Conservation (phyloP, 2,888 invertebrate species). For the Cordilura impudica region DNA sequence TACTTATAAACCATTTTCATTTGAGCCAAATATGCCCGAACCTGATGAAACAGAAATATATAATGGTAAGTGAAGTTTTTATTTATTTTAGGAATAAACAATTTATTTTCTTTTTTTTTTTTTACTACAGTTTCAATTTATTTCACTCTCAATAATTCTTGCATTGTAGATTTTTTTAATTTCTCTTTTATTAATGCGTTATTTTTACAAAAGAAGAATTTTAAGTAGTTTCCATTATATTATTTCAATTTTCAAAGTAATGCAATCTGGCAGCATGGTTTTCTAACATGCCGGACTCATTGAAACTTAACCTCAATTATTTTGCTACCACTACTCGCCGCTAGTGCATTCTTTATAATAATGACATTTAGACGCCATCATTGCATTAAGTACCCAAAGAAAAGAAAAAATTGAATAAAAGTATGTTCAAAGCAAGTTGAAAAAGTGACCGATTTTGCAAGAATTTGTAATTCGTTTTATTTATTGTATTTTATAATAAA, state of each 20-base stretch:
- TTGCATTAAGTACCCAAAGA: slow-evolving; percentile 26
- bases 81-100: too few species aligned
- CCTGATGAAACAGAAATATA: slow-evolving; percentile 72
- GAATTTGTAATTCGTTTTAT: neutral
- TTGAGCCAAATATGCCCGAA: slow-evolving; percentile 73
- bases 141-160: neutral
- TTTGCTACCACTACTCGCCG: slow-evolving; percentile 20
- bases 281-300: neutral
- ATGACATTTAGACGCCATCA: slow-evolving; percentile 53
- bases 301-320: slow-evolving; percentile 18
- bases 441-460: slow-evolving; percentile 6
- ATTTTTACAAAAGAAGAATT: too few species aligned
- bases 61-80: slow-evolving; percentile 70
- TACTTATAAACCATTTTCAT: slow-evolving; percentile 70
- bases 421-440: slow-evolving; percentile 25
- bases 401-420: slow-evolving; percentile 46
- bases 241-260: too few species aligned
- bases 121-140: too few species aligned
- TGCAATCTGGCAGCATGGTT: slow-evolving; percentile 8
- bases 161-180: neutral
- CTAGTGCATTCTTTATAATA: slow-evolving; percentile 3
- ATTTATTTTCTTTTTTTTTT: too few species aligned
- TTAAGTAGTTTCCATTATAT: too few species aligned
- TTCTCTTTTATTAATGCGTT: neutral
- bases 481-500: neutral